phyloP scores from a whole-genome alignment of 2,888 invertebrate genomes.

The Folsomia candida region DNA sequence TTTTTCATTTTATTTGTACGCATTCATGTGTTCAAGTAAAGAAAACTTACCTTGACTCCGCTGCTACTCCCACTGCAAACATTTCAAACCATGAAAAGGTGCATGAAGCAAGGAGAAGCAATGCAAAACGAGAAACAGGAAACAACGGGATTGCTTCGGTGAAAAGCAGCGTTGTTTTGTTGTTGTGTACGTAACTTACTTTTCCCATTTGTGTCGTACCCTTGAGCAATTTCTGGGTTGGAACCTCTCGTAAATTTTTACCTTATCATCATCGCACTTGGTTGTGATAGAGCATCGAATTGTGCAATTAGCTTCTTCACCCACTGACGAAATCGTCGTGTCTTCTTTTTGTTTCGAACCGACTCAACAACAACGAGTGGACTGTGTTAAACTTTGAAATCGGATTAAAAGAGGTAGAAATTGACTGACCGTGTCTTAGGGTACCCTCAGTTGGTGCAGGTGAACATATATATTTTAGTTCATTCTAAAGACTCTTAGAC shows the following conservation, averaged over 20 bases:
- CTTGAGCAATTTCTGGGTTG: not conserved
- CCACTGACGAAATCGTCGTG: too few species aligned
- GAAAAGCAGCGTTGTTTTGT: not conserved
- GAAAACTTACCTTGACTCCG: not conserved
- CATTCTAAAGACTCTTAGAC: too few species aligned
- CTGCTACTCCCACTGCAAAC: too few species aligned
- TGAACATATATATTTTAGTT: too few species aligned
- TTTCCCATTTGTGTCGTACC: too few species aligned
- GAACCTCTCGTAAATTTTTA: not conserved
- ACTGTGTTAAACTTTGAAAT: too few species aligned
- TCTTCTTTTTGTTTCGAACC: too few species aligned
- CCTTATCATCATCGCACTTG: not conserved
- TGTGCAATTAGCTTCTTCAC: constrained; percentile 3
- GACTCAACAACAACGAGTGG: too few species aligned
- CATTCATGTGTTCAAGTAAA: not conserved
- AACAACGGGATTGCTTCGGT: constrained; percentile 8
- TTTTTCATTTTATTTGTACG: not conserved
- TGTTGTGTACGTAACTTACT: too few species aligned
- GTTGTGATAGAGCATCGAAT: not conserved
- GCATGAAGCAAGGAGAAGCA: not conserved
- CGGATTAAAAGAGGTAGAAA: too few species aligned
- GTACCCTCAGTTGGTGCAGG: too few species aligned
- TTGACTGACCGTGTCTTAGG: too few species aligned
- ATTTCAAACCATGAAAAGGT: not conserved
- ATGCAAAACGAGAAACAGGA: constrained; percentile 3